phyloP scores from a whole-genome alignment of 2,888 invertebrate species.

The Eumacrocentrus americanus region DNA sequence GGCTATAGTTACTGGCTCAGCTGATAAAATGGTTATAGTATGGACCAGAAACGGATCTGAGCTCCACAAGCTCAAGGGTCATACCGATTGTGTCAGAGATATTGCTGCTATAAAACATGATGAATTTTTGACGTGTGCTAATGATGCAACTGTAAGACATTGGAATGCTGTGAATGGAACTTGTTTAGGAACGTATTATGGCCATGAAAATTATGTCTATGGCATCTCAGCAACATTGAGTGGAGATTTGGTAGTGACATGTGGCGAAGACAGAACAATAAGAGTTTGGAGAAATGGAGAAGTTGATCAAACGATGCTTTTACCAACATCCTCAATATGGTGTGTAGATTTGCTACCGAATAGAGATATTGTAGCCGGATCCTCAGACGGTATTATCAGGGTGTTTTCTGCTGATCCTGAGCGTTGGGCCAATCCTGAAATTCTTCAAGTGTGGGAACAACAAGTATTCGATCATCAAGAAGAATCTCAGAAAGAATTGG shows the following conservation, averaged over 20 bases:
- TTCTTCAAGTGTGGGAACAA: slow-evolving; percentile 72
- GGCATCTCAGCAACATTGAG: slow-evolving; percentile 59
- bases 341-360: slow-evolving; percentile 78
- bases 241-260: slow-evolving; percentile 74
- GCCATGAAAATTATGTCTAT: slow-evolving; percentile 90
- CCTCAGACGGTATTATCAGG: slow-evolving; percentile 79
- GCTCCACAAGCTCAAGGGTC: slow-evolving; percentile 68
- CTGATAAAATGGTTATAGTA: slow-evolving; percentile 87
- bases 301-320: slow-evolving; percentile 70
- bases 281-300: slow-evolving; percentile 77
- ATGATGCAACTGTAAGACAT: slow-evolving; percentile 85
- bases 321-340: slow-evolving; percentile 93
- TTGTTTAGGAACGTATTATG: slow-evolving; percentile 76
- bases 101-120: slow-evolving; percentile 74
- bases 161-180: slow-evolving; percentile 82
- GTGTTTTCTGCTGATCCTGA: slow-evolving; percentile 79
- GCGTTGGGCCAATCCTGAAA: slow-evolving; percentile 72
- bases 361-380: slow-evolving; percentile 88
- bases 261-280: slow-evolving; percentile 88
- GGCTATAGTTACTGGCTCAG: slow-evolving; percentile 83
- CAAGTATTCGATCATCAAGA: slow-evolving; percentile 70
- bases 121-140: slow-evolving; percentile 87
- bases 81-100: slow-evolving; percentile 90
- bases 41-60: slow-evolving; percentile 74
- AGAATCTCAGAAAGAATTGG: slow-evolving; percentile 71